Evolutionary conservation across 2,797 vertebrate species (phyloP).

Genomic region (Lutjanus campechanus): DNA sequence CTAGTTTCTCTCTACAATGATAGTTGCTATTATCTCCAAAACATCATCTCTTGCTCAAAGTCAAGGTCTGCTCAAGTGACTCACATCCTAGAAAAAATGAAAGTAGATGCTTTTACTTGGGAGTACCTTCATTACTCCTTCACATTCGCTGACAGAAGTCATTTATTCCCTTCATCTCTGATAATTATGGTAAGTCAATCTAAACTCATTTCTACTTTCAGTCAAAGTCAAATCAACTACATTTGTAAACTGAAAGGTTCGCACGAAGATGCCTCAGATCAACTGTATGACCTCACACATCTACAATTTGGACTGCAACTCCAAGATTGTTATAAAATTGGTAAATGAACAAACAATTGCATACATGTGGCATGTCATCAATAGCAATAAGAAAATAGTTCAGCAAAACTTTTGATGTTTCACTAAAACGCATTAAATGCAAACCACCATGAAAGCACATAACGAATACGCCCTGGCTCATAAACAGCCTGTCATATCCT

Average conservation of each 20-base stretch:
- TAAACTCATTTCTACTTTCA: background rate
- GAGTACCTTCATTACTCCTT: background rate
- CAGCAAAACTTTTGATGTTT: too few species aligned
- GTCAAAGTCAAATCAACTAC: background rate
- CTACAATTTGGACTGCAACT: background rate
- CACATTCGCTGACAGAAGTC: background rate
- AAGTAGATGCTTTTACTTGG: conserved; percentile 2
- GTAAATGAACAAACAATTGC: background rate
- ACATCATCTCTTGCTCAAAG: conserved; percentile 3
- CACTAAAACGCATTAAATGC: too few species aligned
- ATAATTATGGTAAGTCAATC: background rate
- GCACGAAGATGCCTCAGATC: background rate
- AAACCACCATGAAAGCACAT: too few species aligned
- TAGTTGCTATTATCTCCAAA: background rate
- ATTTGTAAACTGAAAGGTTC: background rate
- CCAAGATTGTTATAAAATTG: background rate
- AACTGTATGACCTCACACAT: background rate
- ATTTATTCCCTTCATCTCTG: background rate
- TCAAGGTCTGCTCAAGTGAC: background rate
- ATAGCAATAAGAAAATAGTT: too few species aligned
- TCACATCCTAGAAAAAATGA: background rate
- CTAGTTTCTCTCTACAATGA: background rate
- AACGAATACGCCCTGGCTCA: too few species aligned
- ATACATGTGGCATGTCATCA: background rate
- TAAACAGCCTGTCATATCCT: too few species aligned